phyloP scores from a whole-genome alignment of 2,113 vertebrate genomes.

The Panthera uncia region DNA sequence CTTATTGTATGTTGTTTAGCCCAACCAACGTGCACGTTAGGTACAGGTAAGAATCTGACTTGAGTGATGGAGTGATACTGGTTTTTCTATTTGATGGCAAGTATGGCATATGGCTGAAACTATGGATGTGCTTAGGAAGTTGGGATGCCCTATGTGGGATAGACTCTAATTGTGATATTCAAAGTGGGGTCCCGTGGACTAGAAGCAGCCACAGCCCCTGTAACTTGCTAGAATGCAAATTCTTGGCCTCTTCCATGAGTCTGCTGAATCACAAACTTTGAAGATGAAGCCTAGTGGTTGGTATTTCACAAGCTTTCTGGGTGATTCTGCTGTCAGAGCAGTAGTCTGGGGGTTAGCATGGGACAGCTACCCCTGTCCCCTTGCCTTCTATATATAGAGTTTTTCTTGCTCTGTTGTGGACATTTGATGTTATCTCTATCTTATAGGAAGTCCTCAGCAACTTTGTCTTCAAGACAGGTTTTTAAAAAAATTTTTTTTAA shows the following conservation, averaged over 20 bases:
- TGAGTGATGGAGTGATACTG: background rate
- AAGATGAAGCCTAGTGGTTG: background rate
- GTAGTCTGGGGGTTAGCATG: background rate
- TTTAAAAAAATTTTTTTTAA: accelerated
- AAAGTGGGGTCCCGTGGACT: background rate
- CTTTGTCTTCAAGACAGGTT: background rate
- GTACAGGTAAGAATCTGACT: background rate
- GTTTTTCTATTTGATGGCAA: background rate
- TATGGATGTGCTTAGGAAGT: background rate
- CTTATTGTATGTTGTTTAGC: background rate
- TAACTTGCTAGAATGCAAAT: background rate
- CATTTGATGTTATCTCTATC: background rate
- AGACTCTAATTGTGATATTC: background rate
- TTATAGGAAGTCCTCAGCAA: background rate
- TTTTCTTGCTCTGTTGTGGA: background rate
- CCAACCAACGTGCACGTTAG: accelerated
- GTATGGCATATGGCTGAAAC: background rate
- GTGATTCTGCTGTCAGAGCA: background rate
- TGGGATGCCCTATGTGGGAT: background rate
- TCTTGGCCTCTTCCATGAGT: background rate
- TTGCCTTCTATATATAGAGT: background rate
- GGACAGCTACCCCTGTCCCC: background rate
- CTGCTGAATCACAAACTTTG: background rate
- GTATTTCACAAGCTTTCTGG: background rate
- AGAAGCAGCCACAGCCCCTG: background rate